Conservation (phyloP, 2,113 vertebrate genomes). For the Porphyrio hochstetteri region DNA sequence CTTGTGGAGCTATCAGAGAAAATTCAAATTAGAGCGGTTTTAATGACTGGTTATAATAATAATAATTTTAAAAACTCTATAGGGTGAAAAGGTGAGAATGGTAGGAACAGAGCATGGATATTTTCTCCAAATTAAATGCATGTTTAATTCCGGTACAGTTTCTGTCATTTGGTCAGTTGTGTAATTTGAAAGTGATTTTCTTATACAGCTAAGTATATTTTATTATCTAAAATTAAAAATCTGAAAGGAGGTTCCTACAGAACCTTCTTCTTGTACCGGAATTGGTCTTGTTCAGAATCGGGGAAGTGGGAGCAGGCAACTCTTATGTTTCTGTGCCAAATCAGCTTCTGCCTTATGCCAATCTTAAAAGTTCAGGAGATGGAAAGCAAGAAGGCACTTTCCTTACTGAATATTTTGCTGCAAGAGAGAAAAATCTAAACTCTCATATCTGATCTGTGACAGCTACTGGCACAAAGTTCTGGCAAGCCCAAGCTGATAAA, state of each 20-base stretch:
- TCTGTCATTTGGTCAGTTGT: neutral
- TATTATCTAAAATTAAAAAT: neutral
- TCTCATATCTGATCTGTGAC: constrained; percentile 24
- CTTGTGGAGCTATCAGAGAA: neutral
- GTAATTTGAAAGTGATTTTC: neutral
- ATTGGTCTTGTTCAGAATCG: neutral
- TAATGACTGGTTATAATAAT: neutral
- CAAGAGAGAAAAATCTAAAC: neutral
- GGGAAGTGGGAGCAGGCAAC: neutral
- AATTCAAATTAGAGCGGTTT: neutral
- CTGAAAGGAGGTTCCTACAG: neutral
- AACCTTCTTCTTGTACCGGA: neutral
- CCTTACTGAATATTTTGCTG: constrained; percentile 3
- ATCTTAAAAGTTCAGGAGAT: neutral
- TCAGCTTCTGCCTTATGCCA: neutral
- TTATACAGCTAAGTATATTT: neutral
- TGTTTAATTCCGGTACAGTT: neutral
- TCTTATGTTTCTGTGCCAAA: neutral
- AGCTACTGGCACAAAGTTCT: constrained; percentile 30
- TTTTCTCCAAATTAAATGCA: neutral
- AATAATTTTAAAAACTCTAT: neutral
- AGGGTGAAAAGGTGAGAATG: neutral
- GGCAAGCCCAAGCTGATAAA: constrained; percentile 41
- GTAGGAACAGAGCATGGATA: neutral
- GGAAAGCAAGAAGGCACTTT: neutral